These are phyloP conservation scores for Leucoma salicis DNA, from an alignment of 2,888 invertebrate species.

Conservation along the genomic window DNA sequence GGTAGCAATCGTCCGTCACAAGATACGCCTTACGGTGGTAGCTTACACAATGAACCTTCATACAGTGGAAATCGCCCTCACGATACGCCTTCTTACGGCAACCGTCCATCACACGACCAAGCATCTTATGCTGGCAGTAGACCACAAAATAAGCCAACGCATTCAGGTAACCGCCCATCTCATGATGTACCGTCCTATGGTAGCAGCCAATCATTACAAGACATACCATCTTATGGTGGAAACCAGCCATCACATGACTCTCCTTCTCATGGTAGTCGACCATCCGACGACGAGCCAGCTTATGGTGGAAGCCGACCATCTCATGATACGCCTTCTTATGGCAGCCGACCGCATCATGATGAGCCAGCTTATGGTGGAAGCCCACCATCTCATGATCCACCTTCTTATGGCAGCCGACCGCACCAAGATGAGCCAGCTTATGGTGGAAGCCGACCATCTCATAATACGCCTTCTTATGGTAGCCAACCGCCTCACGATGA, in stretches of 20 bases:
- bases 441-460: conserved; percentile 1
- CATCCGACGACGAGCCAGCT: neutral
- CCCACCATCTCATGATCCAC: neutral
- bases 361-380: neutral
- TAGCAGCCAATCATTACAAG: neutral
- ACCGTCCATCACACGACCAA: neutral
- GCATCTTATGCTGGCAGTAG: neutral
- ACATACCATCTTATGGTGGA: neutral
- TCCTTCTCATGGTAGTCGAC: conserved; percentile 1
- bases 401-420: neutral
- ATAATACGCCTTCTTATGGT: conserved; percentile 1
- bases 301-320: neutral
- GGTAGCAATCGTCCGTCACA: neutral
- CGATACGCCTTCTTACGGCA: conserved; percentile 1
- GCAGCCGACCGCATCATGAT: neutral
- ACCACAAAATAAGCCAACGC: neutral
- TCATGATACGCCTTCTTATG: neutral
- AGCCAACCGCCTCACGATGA: neutral
- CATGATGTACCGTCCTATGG: neutral
- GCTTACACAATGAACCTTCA: neutral
- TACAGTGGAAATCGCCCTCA: neutral
- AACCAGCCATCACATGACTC: conserved; percentile 3
- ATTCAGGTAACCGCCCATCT: neutral
- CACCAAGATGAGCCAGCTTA: neutral
- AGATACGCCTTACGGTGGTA: neutral